phyloP scores from a whole-genome alignment of 2,888 invertebrate genomes.

The Diarsia rubi region DNA sequence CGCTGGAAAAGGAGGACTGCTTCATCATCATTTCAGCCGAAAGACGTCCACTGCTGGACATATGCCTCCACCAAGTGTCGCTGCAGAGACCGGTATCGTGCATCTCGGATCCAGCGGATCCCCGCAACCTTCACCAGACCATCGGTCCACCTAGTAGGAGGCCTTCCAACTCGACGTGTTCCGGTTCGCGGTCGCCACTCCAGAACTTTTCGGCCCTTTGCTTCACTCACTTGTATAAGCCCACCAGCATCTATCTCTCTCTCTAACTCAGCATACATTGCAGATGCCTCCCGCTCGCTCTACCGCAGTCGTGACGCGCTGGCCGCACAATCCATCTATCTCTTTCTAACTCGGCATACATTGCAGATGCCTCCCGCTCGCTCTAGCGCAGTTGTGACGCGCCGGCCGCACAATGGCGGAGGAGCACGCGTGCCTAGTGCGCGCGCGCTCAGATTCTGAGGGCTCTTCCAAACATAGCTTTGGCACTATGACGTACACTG shows the following conservation, averaged over 20 bases:
- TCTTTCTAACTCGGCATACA: neutral
- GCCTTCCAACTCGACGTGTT: too few relatives aligned
- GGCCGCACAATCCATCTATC: conserved; percentile 77
- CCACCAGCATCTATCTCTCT: neutral
- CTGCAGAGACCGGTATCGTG: too few relatives aligned
- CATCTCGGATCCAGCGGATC: too few relatives aligned
- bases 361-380: conserved; percentile 79
- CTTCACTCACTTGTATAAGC: neutral
- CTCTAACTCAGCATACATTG: conserved; percentile 15
- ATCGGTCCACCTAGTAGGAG: too few relatives aligned
- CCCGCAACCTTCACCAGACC: too few relatives aligned
- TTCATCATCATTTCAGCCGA: neutral
- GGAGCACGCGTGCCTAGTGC: conserved; percentile 92
- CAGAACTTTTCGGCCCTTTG: neutral
- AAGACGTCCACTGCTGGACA: too few relatives aligned
- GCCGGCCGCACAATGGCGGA: conserved; percentile 86
- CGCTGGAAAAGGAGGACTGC: neutral
- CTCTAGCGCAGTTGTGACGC: conserved; percentile 56
- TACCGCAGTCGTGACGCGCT: conserved; percentile 55
- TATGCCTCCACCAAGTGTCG: too few relatives aligned
- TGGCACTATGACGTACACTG: conserved; percentile 86
- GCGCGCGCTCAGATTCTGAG: conserved; percentile 89
- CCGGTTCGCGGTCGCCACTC: too few relatives aligned
- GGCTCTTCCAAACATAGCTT: conserved; percentile 85
- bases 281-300: conserved; percentile 78